Percentiles rank a stretch among this genome's conserved stretches.
Evolutionary conservation across 2,888 invertebrate species (phyloP).

Genomic region (Chrysotoxum bicinctum): DNA sequence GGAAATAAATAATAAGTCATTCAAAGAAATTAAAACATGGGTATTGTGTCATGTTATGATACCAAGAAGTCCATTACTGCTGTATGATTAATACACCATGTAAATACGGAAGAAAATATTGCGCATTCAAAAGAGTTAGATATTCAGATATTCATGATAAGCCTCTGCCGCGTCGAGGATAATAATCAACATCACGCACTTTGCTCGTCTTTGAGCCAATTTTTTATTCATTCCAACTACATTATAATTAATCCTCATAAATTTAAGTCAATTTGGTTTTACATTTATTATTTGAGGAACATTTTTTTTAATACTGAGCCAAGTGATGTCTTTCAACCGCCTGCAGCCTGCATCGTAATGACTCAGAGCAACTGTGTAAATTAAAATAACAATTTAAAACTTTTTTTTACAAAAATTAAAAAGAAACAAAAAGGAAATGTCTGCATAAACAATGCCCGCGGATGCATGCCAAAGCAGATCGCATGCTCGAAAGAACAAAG

Average conservation of each 20-base stretch:
- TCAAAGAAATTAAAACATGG: not conserved
- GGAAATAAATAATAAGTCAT: not conserved
- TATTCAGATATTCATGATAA: constrained; percentile 5
- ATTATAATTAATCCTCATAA: constrained; percentile 59
- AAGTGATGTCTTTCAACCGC: constrained; percentile 41
- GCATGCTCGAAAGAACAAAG: constrained; percentile 72
- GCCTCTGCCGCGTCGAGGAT: not conserved
- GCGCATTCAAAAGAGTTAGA: not conserved
- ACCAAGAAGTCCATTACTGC: not conserved
- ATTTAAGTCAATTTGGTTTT: constrained; percentile 51
- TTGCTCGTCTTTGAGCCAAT: constrained; percentile 45
- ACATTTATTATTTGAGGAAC: constrained; percentile 7
- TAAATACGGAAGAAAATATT: not conserved
- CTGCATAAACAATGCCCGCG: constrained; percentile 68
- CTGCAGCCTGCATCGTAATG: constrained; percentile 51
- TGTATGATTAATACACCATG: not conserved
- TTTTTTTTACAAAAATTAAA: constrained; percentile 3
- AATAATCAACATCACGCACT: constrained; percentile 57
- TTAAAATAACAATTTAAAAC: constrained; percentile 54
- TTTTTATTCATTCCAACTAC: constrained; percentile 14
- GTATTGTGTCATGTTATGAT: not conserved
- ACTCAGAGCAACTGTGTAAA: constrained; percentile 63
- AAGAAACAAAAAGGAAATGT: constrained; percentile 48
- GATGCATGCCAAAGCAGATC: constrained; percentile 69
- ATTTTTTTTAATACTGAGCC: constrained; percentile 17